phyloP scores from a whole-genome alignment of 2,888 invertebrate species.

The Drosophila pseudotakahashii region DNA sequence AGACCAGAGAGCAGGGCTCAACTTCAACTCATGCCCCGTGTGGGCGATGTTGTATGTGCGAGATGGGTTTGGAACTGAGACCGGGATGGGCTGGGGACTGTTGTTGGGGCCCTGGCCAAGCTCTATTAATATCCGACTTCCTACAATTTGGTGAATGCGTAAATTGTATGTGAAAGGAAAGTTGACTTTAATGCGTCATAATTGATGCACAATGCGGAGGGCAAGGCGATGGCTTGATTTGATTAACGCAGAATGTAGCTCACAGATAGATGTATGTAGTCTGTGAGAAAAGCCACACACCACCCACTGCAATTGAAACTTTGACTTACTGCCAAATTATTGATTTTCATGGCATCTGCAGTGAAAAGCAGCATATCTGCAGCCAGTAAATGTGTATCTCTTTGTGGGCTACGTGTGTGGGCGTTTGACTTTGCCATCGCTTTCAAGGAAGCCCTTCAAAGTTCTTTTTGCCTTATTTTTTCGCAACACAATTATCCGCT shows the following conservation, averaged over 20 bases:
- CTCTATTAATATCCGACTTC: slow-evolving; percentile 70
- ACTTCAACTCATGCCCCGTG: slow-evolving; percentile 41
- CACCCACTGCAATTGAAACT: slow-evolving; percentile 14
- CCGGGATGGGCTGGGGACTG: slow-evolving; percentile 15
- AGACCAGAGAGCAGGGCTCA: slow-evolving; percentile 22
- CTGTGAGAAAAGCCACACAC: neutral
- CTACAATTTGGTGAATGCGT: slow-evolving; percentile 66
- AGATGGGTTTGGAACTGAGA: slow-evolving; percentile 14
- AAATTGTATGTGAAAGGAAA: slow-evolving; percentile 66
- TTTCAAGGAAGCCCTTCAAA: slow-evolving; percentile 79
- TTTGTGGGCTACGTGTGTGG: slow-evolving; percentile 19
- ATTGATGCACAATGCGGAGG: slow-evolving; percentile 67
- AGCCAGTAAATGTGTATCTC: slow-evolving; percentile 25
- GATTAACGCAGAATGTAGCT: slow-evolving; percentile 54
- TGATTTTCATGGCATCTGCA: slow-evolving; percentile 59
- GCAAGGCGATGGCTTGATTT: slow-evolving; percentile 55
- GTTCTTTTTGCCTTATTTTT: slow-evolving; percentile 77
- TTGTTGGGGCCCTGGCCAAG: slow-evolving; percentile 46
- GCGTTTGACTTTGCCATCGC: slow-evolving; percentile 46
- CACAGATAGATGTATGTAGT: slow-evolving; percentile 2
- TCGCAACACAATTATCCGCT: slow-evolving; percentile 71
- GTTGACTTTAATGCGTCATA: slow-evolving; percentile 69
- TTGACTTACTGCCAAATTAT: slow-evolving; percentile 59
- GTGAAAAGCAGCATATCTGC: slow-evolving; percentile 28
- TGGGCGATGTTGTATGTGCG: slow-evolving; percentile 29